These are phyloP conservation scores for Caenorhabditis imperialis DNA, from an alignment of 2,888 invertebrate species.

Conservation along the genomic window DNA sequence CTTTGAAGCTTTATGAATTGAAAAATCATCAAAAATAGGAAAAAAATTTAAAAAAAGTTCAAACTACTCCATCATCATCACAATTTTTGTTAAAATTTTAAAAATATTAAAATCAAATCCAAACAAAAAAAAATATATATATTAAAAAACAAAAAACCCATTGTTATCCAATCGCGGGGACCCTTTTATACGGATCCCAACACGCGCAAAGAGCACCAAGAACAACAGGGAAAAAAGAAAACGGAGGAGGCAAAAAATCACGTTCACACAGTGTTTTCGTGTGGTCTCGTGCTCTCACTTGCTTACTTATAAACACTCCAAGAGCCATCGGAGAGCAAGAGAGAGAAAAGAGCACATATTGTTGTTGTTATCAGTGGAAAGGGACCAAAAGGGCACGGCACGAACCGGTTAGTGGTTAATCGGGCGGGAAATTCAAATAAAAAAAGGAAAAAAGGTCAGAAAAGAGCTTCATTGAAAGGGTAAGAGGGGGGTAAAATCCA, in stretches of 20 bases:
- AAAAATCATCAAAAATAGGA: too few relatives aligned
- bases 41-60: too few relatives aligned
- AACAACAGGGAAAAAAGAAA: slow-evolving; percentile 1
- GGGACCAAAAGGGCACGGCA: neutral
- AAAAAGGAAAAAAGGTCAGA: neutral
- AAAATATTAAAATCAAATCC: too few relatives aligned
- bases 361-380: slow-evolving; percentile 12
- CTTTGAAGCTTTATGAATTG: too few relatives aligned
- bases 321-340: neutral
- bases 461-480: slow-evolving; percentile 5
- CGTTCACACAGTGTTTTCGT: too few relatives aligned
- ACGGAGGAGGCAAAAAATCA: slow-evolving; percentile 26
- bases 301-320: slow-evolving; percentile 13
- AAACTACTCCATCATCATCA: too few relatives aligned
- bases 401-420: slow-evolving; percentile 7
- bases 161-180: too few relatives aligned
- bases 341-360: slow-evolving; percentile 15
- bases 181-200: too few relatives aligned
- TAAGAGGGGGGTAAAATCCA: neutral
- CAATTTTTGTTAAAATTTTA: too few relatives aligned
- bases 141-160: too few relatives aligned
- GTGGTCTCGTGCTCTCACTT: neutral
- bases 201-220: too few relatives aligned
- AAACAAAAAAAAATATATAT: too few relatives aligned
- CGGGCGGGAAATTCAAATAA: slow-evolving; percentile 1